Evolutionary conservation across 2,113 vertebrate species (phyloP).

Genomic region (Spermophilus dauricus): DNA sequence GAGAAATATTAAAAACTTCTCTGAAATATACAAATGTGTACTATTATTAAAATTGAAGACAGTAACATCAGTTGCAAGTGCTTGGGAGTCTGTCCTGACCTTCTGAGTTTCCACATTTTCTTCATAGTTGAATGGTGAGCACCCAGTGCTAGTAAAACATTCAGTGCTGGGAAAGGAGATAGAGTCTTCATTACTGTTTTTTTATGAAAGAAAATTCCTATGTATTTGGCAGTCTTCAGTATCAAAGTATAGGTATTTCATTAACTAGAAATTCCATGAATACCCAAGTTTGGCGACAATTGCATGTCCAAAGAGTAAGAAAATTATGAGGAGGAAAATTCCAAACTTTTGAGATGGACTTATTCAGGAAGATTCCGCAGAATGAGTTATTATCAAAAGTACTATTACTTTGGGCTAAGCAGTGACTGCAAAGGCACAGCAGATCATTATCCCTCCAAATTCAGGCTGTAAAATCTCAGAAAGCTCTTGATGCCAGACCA

Average conservation of each 20-base stretch:
- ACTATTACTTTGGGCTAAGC: slow-evolving; percentile 92
- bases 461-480: slow-evolving; percentile 87
- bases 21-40: slow-evolving; percentile 90
- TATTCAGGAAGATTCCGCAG: slow-evolving; percentile 86
- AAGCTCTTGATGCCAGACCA: slow-evolving; percentile 90
- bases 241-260: slow-evolving; percentile 89
- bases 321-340: slow-evolving; percentile 87
- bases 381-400: slow-evolving; percentile 88
- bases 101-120: slow-evolving; percentile 88
- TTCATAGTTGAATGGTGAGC: slow-evolving; percentile 86
- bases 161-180: slow-evolving; percentile 90
- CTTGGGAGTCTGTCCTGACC: slow-evolving; percentile 87
- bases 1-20: slow-evolving; percentile 91
- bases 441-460: slow-evolving; percentile 89
- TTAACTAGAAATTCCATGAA: slow-evolving; percentile 89
- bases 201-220: slow-evolving; percentile 90
- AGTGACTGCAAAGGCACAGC: slow-evolving; percentile 93
- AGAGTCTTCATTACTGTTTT: slow-evolving; percentile 88
- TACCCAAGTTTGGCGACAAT: slow-evolving; percentile 90
- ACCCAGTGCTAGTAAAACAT: slow-evolving; percentile 90
- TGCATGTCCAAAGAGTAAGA: slow-evolving; percentile 88
- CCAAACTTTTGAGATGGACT: slow-evolving; percentile 88
- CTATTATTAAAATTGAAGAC: slow-evolving; percentile 91
- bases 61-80: slow-evolving; percentile 89
- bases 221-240: slow-evolving; percentile 93